A percentile compares a stretch with the other conserved stretches of the same genome.
Conservation (phyloP, 2,113 vertebrate genomes). For the Camelus bactrianus region DNA sequence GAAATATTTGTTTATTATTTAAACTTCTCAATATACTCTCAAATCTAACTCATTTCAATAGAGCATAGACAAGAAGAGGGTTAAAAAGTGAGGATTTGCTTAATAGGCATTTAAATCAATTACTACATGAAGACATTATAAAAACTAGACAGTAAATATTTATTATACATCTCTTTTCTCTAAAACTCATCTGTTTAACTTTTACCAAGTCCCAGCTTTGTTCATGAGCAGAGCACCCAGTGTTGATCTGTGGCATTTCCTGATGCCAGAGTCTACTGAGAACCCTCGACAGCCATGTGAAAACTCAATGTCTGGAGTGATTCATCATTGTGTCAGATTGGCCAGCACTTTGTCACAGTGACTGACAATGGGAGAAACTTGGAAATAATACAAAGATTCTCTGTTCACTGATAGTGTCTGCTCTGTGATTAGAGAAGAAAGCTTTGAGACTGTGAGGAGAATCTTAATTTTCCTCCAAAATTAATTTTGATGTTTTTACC, state of each 20-base stretch:
- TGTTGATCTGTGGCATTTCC: conserved; percentile 88
- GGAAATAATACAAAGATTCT: conserved; percentile 92
- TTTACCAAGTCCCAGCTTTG: conserved; percentile 74
- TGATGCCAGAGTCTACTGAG: conserved; percentile 91
- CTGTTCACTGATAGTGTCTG: conserved; percentile 91
- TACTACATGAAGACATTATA: neutral
- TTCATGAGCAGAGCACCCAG: conserved; percentile 66
- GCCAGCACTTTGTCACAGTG: conserved; percentile 95
- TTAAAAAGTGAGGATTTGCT: neutral
- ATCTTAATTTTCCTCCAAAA: conserved; percentile 81
- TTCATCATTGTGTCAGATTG: conserved; percentile 97
- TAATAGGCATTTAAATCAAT: conserved; percentile 34
- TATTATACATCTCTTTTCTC: neutral
- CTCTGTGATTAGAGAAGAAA: conserved; percentile 90
- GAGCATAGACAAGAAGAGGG: neutral
- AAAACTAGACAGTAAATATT: neutral
- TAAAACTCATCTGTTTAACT: conserved; percentile 69
- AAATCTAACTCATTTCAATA: conserved; percentile 25
- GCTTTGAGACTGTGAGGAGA: conserved; percentile 80
- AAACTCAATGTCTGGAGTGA: conserved; percentile 95
- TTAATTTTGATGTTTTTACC: conserved; percentile 73
- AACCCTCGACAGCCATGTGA: conserved; percentile 93
- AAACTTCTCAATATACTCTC: neutral
- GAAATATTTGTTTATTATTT: conserved; percentile 31
- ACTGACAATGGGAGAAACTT: conserved; percentile 94